Percentiles rank a stretch among this genome's conserved stretches.
These are phyloP conservation scores for Athrips mouffetella DNA, from an alignment of 2,888 invertebrate genomes.

Conservation along the genomic window DNA sequence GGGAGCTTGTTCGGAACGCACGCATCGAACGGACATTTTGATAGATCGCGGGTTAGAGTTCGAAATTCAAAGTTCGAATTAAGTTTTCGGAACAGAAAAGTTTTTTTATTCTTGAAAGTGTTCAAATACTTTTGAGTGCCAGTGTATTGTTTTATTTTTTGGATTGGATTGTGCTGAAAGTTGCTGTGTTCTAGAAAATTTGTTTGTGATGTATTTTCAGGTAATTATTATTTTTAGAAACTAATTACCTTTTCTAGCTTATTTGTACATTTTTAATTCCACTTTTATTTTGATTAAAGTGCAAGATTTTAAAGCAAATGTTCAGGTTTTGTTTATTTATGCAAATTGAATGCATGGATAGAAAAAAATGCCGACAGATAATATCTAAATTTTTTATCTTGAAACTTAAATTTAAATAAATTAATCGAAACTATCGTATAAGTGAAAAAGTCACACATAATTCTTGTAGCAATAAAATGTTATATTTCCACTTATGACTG, in stretches of 20 bases:
- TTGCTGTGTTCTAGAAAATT: background rate
- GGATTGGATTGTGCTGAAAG: background rate
- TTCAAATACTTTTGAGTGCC: background rate
- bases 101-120: background rate
- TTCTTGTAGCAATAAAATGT: conserved; percentile 8
- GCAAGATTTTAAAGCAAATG: background rate
- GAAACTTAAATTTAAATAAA: conserved; percentile 23
- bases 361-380: background rate
- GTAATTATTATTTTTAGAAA: background rate
- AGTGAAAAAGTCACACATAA: conserved; percentile 18
- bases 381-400: conserved; percentile 15
- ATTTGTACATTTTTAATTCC: too few relatives aligned
- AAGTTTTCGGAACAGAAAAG: background rate
- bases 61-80: conserved; percentile 12
- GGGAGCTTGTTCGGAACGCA: conserved; percentile 35
- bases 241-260: too few relatives aligned
- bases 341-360: background rate
- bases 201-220: background rate
- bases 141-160: conserved; percentile 8
- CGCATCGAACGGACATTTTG: conserved; percentile 25
- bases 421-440: conserved; percentile 17
- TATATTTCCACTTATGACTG: background rate
- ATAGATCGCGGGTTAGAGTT: conserved; percentile 8
- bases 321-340: background rate
- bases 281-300: too few relatives aligned